Evolutionary conservation across 2,113 vertebrate genomes (phyloP).

Genomic region (Mungos mungo): DNA sequence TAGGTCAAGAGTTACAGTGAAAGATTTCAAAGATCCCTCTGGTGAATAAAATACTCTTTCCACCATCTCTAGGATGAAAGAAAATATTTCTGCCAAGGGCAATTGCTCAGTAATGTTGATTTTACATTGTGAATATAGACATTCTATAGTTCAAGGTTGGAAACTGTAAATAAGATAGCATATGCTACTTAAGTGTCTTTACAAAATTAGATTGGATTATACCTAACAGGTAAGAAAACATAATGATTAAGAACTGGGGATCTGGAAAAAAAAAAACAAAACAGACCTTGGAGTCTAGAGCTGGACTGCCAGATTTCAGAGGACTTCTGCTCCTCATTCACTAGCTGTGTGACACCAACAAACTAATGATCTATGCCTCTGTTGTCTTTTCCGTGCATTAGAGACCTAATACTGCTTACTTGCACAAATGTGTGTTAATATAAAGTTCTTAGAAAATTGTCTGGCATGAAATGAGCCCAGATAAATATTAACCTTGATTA

Average conservation of each 20-base stretch:
- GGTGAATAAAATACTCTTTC: constrained; percentile 51
- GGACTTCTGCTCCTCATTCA: background rate
- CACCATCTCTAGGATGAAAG: constrained; percentile 64
- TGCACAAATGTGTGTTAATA: background rate
- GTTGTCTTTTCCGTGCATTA: background rate
- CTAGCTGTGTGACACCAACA: accelerated
- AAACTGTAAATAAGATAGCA: constrained; percentile 17
- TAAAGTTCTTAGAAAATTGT: background rate
- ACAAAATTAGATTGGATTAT: background rate
- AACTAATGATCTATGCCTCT: background rate
- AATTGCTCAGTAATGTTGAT: constrained; percentile 67
- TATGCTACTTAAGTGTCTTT: background rate
- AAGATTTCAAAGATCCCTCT: constrained; percentile 63
- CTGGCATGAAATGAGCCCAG: accelerated
- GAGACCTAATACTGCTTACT: background rate
- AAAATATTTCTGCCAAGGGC: background rate
- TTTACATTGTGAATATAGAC: constrained; percentile 66
- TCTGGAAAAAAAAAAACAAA: background rate
- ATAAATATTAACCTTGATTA: constrained; percentile 25
- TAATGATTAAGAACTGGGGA: background rate
- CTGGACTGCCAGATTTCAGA: background rate
- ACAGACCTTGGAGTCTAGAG: background rate
- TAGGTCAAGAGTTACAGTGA: constrained; percentile 58
- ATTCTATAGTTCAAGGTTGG: background rate
- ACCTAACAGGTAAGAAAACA: background rate